Conservation (phyloP, 92 coral and sea anemone genomes). For the Epizoanthus ramosus region DNA sequence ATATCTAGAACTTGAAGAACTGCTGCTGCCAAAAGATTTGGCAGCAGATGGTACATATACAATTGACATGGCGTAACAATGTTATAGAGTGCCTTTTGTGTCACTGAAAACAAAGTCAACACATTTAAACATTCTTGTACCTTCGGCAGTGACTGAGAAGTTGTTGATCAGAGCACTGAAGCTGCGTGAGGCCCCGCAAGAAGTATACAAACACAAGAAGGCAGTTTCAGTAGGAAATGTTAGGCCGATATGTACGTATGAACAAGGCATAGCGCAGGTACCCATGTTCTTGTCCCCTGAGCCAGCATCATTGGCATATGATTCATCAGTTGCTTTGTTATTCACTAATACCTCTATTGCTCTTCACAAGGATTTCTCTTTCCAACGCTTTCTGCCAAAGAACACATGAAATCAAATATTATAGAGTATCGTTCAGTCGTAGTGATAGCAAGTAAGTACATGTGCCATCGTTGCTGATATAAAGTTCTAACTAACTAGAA, state of each 20-base stretch:
- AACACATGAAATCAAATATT: slow-evolving; percentile 8
- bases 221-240: slow-evolving; percentile 75
- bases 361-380: not conserved
- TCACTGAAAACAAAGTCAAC: slow-evolving; percentile 33
- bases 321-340: not conserved
- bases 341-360: slow-evolving; percentile 18
- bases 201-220: slow-evolving; percentile 47
- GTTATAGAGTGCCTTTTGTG: slow-evolving; percentile 13
- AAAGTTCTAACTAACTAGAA: slow-evolving; percentile 1
- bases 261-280: slow-evolving; percentile 37
- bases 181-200: slow-evolving; percentile 32
- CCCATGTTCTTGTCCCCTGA: not conserved
- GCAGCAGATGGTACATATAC: not conserved
- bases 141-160: slow-evolving; percentile 48
- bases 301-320: not conserved
- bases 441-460: slow-evolving; percentile 36
- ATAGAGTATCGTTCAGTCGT: not conserved
- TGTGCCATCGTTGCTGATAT: not conserved
- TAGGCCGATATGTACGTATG: slow-evolving; percentile 82
- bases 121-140: slow-evolving; percentile 40
- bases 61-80: not conserved
- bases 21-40: not conserved
- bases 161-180: slow-evolving; percentile 45
- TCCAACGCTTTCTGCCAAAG: slow-evolving; percentile 37
- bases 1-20: slow-evolving; percentile 31